A percentile compares a stretch with the other conserved stretches of the same genome.
These are phyloP conservation scores for Drosophila littoralis DNA, from an alignment of 1,140 invertebrate species.

Conservation along the genomic window DNA sequence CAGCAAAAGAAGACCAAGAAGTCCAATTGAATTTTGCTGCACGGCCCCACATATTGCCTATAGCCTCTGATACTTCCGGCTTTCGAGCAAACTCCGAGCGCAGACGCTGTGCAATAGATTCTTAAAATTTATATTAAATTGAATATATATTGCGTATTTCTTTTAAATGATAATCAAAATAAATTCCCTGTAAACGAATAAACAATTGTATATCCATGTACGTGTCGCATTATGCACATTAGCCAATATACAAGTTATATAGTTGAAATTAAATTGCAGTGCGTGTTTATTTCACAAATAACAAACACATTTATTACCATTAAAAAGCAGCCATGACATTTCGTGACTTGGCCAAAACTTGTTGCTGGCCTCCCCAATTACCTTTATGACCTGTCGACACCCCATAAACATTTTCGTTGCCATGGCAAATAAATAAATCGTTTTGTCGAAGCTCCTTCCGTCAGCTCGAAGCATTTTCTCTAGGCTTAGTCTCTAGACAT, in stretches of 20 bases:
- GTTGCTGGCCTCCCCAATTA: conserved; percentile 42
- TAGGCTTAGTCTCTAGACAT: conserved; percentile 28
- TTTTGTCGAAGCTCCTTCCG: conserved; percentile 67
- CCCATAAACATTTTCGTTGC: conserved; percentile 44
- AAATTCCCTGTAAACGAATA: conserved; percentile 58
- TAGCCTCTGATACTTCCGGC: conserved; percentile 23
- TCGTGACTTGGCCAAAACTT: conserved; percentile 63
- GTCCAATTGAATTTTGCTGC: conserved; percentile 54
- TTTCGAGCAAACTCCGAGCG: conserved; percentile 7
- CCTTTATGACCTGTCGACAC: conserved; percentile 25
- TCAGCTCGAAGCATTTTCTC: conserved; percentile 36
- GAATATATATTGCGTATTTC: conserved; percentile 24
- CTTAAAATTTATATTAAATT: conserved; percentile 55
- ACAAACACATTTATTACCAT: conserved; percentile 44
- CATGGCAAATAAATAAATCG: conserved; percentile 61
- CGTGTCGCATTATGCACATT: conserved; percentile 14
- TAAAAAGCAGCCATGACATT: conserved; percentile 46
- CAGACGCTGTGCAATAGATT: conserved; percentile 10
- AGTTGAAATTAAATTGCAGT: conserved; percentile 11
- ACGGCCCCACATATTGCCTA: background rate
- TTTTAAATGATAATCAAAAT: conserved; percentile 45
- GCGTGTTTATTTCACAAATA: conserved; percentile 27
- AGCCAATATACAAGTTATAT: conserved; percentile 54
- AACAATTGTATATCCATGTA: conserved; percentile 19
- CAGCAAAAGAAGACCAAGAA: conserved; percentile 82